Evolutionary conservation across 2,797 vertebrate species (phyloP).

Genomic region (Falco concolor): DNA sequence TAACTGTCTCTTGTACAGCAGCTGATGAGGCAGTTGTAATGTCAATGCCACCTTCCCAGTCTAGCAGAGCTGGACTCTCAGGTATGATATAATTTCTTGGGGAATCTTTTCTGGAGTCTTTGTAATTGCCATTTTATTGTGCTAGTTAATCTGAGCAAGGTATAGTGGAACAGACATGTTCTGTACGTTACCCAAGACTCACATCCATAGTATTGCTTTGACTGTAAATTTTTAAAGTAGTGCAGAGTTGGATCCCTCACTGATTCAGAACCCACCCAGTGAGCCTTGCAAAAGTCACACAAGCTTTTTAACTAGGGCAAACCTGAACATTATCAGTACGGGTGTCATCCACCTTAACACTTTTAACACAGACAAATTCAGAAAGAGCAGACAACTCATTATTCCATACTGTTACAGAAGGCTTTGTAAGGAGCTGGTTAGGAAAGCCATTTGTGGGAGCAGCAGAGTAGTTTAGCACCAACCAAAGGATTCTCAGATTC

Average conservation of each 20-base stretch:
- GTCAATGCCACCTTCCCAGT: background rate
- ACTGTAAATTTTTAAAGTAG: background rate
- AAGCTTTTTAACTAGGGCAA: background rate
- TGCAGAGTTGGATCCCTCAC: background rate
- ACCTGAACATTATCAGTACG: background rate
- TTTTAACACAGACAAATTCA: background rate
- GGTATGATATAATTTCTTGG: background rate
- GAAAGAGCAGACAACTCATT: background rate
- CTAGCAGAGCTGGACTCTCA: background rate
- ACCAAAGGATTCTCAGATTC: background rate
- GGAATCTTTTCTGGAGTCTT: background rate
- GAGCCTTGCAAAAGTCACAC: background rate
- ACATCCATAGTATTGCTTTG: background rate
- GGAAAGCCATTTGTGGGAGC: background rate
- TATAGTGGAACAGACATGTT: background rate
- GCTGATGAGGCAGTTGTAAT: background rate
- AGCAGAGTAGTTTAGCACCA: background rate
- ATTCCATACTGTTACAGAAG: background rate
- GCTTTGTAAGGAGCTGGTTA: background rate
- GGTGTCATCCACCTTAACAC: background rate
- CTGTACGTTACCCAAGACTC: background rate
- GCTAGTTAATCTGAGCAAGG: background rate
- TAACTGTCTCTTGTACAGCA: background rate
- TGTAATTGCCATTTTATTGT: background rate
- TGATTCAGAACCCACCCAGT: background rate